Evolutionary conservation across 1,140 invertebrate genomes (phyloP).

Genomic region (Apis florea): DNA sequence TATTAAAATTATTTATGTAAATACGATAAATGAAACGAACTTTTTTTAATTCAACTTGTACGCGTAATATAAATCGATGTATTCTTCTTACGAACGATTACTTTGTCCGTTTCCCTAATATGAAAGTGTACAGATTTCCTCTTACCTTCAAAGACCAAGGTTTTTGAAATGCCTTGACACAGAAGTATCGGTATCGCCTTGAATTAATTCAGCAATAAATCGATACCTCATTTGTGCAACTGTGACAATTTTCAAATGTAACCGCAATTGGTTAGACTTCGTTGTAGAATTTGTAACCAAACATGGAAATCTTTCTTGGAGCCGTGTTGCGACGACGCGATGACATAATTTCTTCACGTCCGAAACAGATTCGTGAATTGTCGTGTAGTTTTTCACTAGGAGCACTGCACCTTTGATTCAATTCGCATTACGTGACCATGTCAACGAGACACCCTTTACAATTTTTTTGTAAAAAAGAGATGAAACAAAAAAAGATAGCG

Average conservation of each 20-base stretch:
- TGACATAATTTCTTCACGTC: conserved; percentile 48
- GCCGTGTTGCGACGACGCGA: conserved; percentile 27
- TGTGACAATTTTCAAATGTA: conserved; percentile 28
- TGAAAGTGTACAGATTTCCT: conserved; percentile 5
- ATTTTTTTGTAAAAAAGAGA: not conserved
- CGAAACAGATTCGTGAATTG: conserved; percentile 7
- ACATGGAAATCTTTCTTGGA: conserved; percentile 52
- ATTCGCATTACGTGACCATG: not conserved
- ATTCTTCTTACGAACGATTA: no score
- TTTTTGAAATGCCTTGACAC: conserved; percentile 1
- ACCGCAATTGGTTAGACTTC: not conserved
- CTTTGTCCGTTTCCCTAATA: conserved; percentile 2
- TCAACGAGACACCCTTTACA: conserved; percentile 14
- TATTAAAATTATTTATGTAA: not conserved
- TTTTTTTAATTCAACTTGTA: not conserved
- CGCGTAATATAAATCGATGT: no score
- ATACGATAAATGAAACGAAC: not conserved
- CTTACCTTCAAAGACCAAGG: conserved; percentile 27
- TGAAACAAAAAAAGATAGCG: not conserved
- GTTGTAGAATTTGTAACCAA: conserved; percentile 37
- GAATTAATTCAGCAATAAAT: conserved; percentile 8
- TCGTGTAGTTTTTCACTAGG: conserved; percentile 17
- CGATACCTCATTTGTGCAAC: conserved; percentile 18
- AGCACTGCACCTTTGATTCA: conserved; percentile 35
- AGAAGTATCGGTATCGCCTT: not conserved